phyloP scores from a whole-genome alignment of 2,888 invertebrate genomes.

The Conchocele bisecta region DNA sequence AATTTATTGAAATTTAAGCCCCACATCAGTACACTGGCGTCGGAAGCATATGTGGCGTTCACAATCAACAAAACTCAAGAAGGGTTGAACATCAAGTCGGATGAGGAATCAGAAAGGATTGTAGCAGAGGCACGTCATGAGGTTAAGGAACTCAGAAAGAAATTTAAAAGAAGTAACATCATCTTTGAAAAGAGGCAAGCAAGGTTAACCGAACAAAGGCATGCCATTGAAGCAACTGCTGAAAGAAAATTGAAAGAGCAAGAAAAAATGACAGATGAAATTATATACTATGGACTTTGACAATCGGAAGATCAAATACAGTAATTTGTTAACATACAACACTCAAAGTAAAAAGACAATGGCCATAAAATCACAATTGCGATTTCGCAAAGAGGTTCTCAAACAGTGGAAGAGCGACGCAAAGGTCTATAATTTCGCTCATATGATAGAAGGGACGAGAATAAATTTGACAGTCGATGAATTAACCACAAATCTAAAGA shows the following conservation, averaged over 20 bases:
- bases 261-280: conserved; percentile 3
- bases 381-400: conserved; percentile 13
- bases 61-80: neutral
- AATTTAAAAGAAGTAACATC: conserved; percentile 12
- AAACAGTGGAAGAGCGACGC: conserved; percentile 3
- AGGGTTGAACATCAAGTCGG: neutral
- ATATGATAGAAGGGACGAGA: neutral
- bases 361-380: conserved; percentile 11
- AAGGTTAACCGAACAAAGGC: conserved; percentile 10
- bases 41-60: conserved; percentile 13
- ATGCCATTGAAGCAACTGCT: conserved; percentile 17
- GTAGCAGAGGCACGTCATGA: neutral
- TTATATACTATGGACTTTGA: conserved; percentile 15
- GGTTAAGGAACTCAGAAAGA: conserved; percentile 5
- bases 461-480: neutral
- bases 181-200: conserved; percentile 2
- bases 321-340: neutral
- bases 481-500: neutral
- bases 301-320: conserved; percentile 3
- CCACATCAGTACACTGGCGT: conserved; percentile 10
- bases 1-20: conserved; percentile 7
- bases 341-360: conserved; percentile 8
- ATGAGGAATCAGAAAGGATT: neutral
- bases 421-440: neutral
- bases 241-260: neutral